Percentiles rank a stretch among this genome's conserved stretches.
These are phyloP conservation scores for Elephantulus edwardii DNA, from an alignment of 2,113 vertebrate species.

Conservation along the genomic window DNA sequence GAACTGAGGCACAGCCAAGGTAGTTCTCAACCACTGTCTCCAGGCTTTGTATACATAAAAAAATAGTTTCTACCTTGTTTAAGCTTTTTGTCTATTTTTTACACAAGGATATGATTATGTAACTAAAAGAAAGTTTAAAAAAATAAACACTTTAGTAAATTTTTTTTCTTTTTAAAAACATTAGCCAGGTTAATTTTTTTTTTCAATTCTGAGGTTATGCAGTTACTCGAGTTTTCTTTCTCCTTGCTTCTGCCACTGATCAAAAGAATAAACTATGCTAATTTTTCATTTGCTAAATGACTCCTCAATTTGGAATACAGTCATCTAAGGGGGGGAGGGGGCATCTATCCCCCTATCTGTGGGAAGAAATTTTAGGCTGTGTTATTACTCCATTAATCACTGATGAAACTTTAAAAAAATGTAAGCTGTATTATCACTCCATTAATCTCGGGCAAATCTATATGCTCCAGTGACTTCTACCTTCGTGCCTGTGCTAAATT, in stretches of 20 bases:
- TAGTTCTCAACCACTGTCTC: constrained; percentile 14
- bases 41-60: neutral
- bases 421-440: constrained; percentile 67
- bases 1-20: neutral
- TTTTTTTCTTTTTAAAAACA: constrained; percentile 23
- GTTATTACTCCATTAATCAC: constrained; percentile 70
- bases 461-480: constrained; percentile 55
- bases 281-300: constrained; percentile 52
- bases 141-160: constrained; percentile 23
- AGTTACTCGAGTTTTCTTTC: constrained; percentile 50
- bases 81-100: neutral
- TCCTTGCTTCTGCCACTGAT: neutral
- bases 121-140: constrained; percentile 10
- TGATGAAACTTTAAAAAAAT: constrained; percentile 62
- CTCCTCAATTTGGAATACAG: constrained; percentile 46
- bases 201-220: neutral
- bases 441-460: constrained; percentile 70
- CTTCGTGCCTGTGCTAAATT: constrained; percentile 20
- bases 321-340: constrained; percentile 7
- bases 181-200: neutral
- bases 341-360: constrained; percentile 7
- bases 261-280: constrained; percentile 41
- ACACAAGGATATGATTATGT: neutral
- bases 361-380: constrained; percentile 58
- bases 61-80: neutral